A percentile compares a stretch with the other conserved stretches of the same genome.
phyloP scores from a whole-genome alignment of 2,113 vertebrate genomes.

The Cervus canadensis region DNA sequence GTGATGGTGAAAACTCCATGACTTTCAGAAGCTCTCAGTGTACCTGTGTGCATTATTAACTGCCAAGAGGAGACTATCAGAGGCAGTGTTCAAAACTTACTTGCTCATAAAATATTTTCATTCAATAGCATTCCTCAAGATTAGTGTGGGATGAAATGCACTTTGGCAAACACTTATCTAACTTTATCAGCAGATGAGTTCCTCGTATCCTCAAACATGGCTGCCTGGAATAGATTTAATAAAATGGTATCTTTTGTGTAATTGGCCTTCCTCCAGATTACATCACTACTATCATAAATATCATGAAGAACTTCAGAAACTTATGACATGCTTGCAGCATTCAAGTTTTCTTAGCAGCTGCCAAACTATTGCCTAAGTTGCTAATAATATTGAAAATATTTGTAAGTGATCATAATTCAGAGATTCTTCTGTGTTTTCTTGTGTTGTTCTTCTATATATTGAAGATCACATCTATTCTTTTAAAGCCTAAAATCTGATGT shows the following conservation, averaged over 20 bases:
- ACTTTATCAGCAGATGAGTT: background rate
- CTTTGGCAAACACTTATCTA: conserved; percentile 41
- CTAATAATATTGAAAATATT: background rate
- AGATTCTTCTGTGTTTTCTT: background rate
- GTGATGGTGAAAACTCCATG: background rate
- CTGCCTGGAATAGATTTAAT: conserved; percentile 26
- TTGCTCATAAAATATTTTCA: conserved; percentile 54
- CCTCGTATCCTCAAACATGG: background rate
- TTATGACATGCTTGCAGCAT: background rate
- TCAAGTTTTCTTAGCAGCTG: background rate
- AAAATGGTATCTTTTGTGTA: background rate
- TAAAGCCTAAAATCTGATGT: background rate
- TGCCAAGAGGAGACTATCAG: background rate
- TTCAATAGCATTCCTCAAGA: conserved; percentile 43
- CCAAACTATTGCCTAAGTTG: background rate
- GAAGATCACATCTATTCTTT: background rate
- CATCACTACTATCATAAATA: background rate
- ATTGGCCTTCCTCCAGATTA: conserved; percentile 24
- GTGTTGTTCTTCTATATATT: background rate
- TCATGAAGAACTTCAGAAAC: background rate
- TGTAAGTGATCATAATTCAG: background rate
- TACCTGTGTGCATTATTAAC: background rate
- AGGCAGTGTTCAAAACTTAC: conserved; percentile 50
- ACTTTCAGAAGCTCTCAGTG: background rate
- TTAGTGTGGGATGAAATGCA: background rate